Conservation (phyloP, 2,797 vertebrate species). For the Falco cherrug region DNA sequence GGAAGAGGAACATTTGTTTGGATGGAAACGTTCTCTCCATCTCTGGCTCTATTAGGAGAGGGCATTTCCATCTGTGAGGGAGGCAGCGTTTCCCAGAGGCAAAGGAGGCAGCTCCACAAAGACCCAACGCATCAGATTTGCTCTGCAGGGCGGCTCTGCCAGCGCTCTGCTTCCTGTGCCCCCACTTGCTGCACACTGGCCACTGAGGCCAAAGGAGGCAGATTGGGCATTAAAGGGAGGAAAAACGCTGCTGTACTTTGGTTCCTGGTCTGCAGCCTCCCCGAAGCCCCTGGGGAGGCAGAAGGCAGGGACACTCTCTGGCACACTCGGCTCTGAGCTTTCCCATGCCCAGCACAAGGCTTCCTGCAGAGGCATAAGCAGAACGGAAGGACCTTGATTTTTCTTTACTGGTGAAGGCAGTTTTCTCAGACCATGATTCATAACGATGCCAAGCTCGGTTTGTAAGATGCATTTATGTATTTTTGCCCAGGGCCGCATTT, state of each 20-base stretch:
- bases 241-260: neutral
- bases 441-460: neutral
- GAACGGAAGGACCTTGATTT: constrained; percentile 31
- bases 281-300: neutral
- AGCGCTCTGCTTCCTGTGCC: neutral
- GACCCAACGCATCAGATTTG: fast-evolving
- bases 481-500: neutral
- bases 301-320: neutral
- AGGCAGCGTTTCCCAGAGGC: neutral
- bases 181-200: too few relatives aligned
- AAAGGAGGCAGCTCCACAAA: neutral
- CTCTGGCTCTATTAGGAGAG: neutral
- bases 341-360: constrained; percentile 1
- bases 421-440: constrained; percentile 10
- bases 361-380: constrained; percentile 32
- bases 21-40: neutral
- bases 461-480: fast-evolving
- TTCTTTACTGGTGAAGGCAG: constrained; percentile 39
- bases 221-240: neutral
- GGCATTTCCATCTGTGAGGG: neutral
- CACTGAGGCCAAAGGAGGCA: neutral
- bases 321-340: constrained; percentile 19
- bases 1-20: neutral
- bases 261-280: neutral
- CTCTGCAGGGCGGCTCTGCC: neutral